Base-by-base conservation (phyloP, 2,888 invertebrate genomes). In the Cheilosia grossa region DNA sequence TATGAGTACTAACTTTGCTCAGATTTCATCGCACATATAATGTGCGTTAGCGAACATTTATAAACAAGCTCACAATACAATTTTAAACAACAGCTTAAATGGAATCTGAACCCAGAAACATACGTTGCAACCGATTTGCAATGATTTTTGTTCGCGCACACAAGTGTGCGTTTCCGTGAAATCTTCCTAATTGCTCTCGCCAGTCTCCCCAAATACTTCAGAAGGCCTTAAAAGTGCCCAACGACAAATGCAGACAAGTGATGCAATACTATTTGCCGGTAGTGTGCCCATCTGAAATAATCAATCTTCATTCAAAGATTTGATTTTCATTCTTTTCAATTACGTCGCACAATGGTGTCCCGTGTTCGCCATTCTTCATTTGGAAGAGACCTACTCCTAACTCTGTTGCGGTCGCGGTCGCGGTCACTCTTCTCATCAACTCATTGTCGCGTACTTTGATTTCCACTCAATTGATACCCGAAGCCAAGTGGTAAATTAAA, bases 401-500 rank as follows among this genome's bases (percentile, higher is more conserved):
- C 44, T 10, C 53, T 4, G 33, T 9, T 30, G 9, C 19, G 4
- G 10, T 42, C 33, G 9, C 19, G 4, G 10, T 42, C 33, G 2
- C 40, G 27, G 30, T 40, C 49, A 37, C n/a, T 30, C 27, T 15
- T 33, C 54, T n/a, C 30, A 47, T 56, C 64, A 51, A n/a, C 21
- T 47, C 54, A 53, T 54, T 61, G 77, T 27, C 64, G 58, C 51
- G 74, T 66, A 37, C 63, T 77, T 79, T 83, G 59, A 75, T 83
- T 75, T 74, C 74, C 30, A 83, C 64, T 81, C 67, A 85, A 85
- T 81, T 85, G 75, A 53, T 17, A 77, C 61, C 81, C 72, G 67
- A 81, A 85, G 75, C 72, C 75, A 81, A 81, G 70, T 85, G 77
- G 81, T 81, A 81, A 85, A 85, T 85, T 81, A 77, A 85, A 81